A percentile compares a stretch with the other conserved stretches of the same genome.
phyloP scores from a whole-genome alignment of 2,797 vertebrate genomes.

The Merluccius polli region DNA sequence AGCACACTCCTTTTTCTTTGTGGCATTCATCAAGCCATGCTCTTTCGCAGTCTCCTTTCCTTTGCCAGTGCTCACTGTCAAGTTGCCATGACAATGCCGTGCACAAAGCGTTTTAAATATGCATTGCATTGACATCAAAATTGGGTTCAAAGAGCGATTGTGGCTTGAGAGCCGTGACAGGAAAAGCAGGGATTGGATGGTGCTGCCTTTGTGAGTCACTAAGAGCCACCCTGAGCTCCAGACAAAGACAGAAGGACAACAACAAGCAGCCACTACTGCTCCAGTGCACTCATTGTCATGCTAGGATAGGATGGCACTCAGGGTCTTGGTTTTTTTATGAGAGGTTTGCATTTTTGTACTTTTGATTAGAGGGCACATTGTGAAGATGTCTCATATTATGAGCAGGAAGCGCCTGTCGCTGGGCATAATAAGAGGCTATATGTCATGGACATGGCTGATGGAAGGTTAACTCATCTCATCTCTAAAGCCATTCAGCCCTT shows the following conservation, averaged over 20 bases:
- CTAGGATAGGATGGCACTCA: slow-evolving; percentile 29
- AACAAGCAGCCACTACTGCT: not conserved
- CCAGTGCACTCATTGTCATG: slow-evolving; percentile 20
- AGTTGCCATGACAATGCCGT: slow-evolving; percentile 48
- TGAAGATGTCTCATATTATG: slow-evolving; percentile 26
- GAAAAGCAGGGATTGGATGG: slow-evolving; percentile 8
- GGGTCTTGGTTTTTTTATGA: slow-evolving; percentile 17
- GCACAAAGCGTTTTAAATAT: slow-evolving; percentile 53
- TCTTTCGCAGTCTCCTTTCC: slow-evolving; percentile 50
- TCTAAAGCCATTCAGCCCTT: slow-evolving; percentile 60
- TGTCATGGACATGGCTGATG: slow-evolving; percentile 44
- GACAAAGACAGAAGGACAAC: slow-evolving; percentile 21
- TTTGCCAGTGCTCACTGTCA: slow-evolving; percentile 51
- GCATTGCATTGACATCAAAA: slow-evolving; percentile 39
- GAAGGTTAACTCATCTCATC: slow-evolving; percentile 59
- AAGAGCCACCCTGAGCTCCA: slow-evolving; percentile 21
- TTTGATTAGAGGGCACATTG: slow-evolving; percentile 40
- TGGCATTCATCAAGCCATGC: slow-evolving; percentile 62
- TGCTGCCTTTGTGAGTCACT: slow-evolving; percentile 3
- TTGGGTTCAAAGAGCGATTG: slow-evolving; percentile 36
- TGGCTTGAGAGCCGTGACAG: slow-evolving; percentile 18
- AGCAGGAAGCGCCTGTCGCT: slow-evolving; percentile 9
- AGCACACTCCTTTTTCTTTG: slow-evolving; percentile 9
- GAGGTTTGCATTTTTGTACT: slow-evolving; percentile 30
- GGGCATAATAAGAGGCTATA: slow-evolving; percentile 38